Percentiles rank a stretch among this genome's conserved stretches.
Evolutionary conservation across 1,140 invertebrate genomes (phyloP).

Genomic region (Neoseiulus cucumeris): DNA sequence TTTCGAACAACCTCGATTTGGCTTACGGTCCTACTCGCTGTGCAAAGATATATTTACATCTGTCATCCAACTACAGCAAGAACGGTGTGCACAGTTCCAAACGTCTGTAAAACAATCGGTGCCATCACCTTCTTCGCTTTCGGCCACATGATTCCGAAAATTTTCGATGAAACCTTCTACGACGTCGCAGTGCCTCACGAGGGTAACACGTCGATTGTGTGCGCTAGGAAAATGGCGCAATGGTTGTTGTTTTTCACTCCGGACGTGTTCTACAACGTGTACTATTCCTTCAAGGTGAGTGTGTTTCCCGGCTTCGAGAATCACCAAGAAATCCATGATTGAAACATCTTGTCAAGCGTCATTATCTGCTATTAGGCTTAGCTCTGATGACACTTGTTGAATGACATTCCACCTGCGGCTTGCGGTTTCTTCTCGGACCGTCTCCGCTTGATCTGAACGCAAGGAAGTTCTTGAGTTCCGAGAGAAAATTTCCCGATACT

Average conservation of each 20-base stretch:
- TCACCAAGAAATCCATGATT: too few relatives aligned
- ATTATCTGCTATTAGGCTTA: too few relatives aligned
- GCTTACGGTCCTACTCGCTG: conserved; percentile 62
- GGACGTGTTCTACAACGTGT: conserved; percentile 53
- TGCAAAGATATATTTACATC: conserved; percentile 75
- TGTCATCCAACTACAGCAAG: conserved; percentile 63
- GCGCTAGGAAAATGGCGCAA: conserved; percentile 18
- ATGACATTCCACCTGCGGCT: too few relatives aligned
- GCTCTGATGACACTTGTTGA: too few relatives aligned
- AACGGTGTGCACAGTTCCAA: conserved; percentile 64
- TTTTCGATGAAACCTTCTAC: conserved; percentile 7
- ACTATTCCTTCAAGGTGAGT: conserved; percentile 30
- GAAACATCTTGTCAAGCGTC: too few relatives aligned
- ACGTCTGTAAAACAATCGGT: conserved; percentile 50
- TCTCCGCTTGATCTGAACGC: too few relatives aligned
- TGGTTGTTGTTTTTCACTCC: conserved; percentile 30
- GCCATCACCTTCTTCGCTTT: conserved; percentile 50
- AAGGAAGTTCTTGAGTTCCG: too few relatives aligned
- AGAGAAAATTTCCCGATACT: too few relatives aligned
- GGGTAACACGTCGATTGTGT: conserved; percentile 17
- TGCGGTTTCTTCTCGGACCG: too few relatives aligned
- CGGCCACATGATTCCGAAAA: conserved; percentile 33
- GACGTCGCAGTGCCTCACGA: background rate
- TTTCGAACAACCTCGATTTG: conserved; percentile 83
- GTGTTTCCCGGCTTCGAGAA: conserved; percentile 14